Evolutionary conservation across 2,888 invertebrate genomes (phyloP).

Genomic region (Cremastobaeus sp.): DNA sequence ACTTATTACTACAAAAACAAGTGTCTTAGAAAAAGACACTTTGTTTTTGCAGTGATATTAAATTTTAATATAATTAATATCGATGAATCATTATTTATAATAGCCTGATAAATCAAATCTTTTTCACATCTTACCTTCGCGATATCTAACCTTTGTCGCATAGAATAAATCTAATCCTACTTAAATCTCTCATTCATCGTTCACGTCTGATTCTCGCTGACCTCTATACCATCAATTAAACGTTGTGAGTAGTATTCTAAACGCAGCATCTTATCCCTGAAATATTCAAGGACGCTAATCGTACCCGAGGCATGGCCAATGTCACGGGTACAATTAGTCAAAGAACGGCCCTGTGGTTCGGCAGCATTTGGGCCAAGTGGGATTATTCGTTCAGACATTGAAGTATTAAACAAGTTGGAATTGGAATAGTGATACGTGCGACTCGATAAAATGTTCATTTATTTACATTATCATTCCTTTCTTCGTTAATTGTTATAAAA

Average conservation of each 20-base stretch:
- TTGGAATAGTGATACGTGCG: slow-evolving; percentile 2
- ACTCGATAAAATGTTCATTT: too few species aligned
- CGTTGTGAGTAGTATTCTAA: slow-evolving; percentile 1
- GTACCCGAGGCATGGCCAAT: slow-evolving; percentile 49
- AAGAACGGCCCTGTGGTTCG: slow-evolving; percentile 41
- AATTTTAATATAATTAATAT: too few species aligned
- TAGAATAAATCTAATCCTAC: too few species aligned
- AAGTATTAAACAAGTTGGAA: slow-evolving; percentile 29
- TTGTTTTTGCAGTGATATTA: too few species aligned
- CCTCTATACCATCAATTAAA: slow-evolving; percentile 21
- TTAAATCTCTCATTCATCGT: neutral
- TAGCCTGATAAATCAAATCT: too few species aligned
- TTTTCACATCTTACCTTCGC: too few species aligned
- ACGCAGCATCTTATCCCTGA: slow-evolving; percentile 51
- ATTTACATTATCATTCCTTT: too few species aligned
- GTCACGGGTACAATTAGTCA: slow-evolving; percentile 50
- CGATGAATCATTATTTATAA: too few species aligned
- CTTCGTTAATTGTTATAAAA: too few species aligned
- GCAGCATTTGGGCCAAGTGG: slow-evolving; percentile 58
- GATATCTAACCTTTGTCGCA: too few species aligned
- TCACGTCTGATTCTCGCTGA: neutral
- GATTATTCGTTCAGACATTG: slow-evolving; percentile 47
- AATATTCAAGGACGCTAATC: slow-evolving; percentile 50
- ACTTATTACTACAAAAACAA: too few species aligned
- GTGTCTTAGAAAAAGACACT: too few species aligned